Conservation (phyloP, 2,888 invertebrate species). For the Agrotis ipsilon region DNA sequence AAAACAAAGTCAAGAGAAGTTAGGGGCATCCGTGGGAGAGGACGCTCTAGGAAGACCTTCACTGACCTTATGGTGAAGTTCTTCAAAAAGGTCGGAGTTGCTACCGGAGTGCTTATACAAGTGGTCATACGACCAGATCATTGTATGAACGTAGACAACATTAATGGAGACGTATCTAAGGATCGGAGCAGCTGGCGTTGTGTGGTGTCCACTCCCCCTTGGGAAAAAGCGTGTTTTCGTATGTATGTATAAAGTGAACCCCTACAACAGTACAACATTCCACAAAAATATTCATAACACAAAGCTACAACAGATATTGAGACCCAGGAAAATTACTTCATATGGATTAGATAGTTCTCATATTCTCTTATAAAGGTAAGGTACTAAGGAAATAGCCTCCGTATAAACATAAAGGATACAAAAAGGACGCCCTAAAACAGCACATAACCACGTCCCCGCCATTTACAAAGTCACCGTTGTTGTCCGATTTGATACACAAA, state of each 20-base stretch:
- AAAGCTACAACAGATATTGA: conserved; percentile 14
- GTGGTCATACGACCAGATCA: no score
- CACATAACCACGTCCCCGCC: conserved; percentile 66
- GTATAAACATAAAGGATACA: conserved; percentile 55
- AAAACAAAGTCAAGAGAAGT: not conserved
- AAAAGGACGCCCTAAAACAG: conserved; percentile 59
- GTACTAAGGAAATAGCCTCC: conserved; percentile 44
- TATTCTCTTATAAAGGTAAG: conserved; percentile 52
- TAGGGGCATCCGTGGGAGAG: no score
- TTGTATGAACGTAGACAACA: no score
- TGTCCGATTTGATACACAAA: conserved; percentile 68
- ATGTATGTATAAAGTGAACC: not conserved
- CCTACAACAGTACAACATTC: not conserved
- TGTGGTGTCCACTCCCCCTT: no score
- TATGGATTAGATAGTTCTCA: conserved; percentile 54
- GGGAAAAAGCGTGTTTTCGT: no score
- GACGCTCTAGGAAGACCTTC: no score
- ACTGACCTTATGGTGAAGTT: no score
- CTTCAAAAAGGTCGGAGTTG: no score
- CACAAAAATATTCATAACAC: conserved; percentile 37
- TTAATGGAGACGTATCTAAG: no score
- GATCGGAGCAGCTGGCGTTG: no score
- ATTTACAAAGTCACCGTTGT: conserved; percentile 67
- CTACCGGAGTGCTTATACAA: no score
- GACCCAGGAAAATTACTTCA: conserved; percentile 37